phyloP scores from a whole-genome alignment of 2,888 invertebrate species.

The Phrixothrix hirtus region DNA sequence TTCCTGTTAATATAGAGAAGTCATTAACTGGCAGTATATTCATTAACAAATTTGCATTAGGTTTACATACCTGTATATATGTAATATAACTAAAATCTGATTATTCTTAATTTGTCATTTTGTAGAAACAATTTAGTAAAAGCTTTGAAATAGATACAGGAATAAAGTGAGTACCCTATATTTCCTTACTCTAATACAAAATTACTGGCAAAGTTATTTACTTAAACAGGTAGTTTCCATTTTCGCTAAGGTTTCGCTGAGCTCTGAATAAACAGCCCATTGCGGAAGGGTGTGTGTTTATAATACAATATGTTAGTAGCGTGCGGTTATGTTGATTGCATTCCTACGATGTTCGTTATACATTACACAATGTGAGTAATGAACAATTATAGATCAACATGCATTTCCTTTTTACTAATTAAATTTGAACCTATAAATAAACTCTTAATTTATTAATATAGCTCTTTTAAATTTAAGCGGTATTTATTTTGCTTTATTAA shows the following conservation, averaged over 20 bases:
- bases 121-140: background rate
- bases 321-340: constrained; percentile 18
- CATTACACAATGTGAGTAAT: constrained; percentile 13
- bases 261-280: constrained; percentile 10
- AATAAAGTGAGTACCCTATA: background rate
- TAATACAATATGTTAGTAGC: constrained; percentile 21
- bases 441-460: too few relatives aligned
- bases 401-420: constrained; percentile 16
- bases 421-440: too few relatives aligned
- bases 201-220: background rate
- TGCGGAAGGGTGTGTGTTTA: constrained; percentile 18
- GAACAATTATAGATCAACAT: constrained; percentile 17
- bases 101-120: background rate
- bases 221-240: background rate
- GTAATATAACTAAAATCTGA: too few relatives aligned
- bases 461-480: too few relatives aligned
- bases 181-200: background rate
- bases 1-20: constrained; percentile 19
- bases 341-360: constrained; percentile 15
- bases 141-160: background rate
- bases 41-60: constrained; percentile 2
- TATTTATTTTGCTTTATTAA: too few relatives aligned
- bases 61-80: background rate
- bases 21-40: too few relatives aligned
- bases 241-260: constrained; percentile 3